phyloP scores from a whole-genome alignment of 1,140 invertebrate species.

The Adelges cooleyi region DNA sequence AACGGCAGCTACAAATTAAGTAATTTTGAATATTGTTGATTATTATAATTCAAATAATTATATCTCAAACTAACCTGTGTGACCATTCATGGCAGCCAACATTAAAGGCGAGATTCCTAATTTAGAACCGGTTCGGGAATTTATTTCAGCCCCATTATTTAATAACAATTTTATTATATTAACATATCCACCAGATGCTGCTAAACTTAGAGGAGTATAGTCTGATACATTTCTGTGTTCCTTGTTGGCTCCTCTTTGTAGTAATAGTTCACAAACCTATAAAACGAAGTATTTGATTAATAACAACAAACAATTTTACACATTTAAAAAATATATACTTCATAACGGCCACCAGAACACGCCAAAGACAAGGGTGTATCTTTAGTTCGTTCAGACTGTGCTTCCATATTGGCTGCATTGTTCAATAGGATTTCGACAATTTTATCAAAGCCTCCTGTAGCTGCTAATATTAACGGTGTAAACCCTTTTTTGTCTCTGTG shows the following conservation, averaged over 20 bases:
- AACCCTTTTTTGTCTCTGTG: conserved; percentile 99
- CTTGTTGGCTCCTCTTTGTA: conserved; percentile 84
- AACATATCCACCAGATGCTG: conserved; percentile 95
- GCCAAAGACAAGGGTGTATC: conserved; percentile 95
- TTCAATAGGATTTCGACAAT: conserved; percentile 86
- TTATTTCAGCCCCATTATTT: conserved; percentile 89
- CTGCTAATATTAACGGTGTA: conserved; percentile 91
- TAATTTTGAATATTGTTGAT: not conserved
- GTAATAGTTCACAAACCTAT: conserved; percentile 73
- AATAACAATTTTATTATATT: conserved; percentile 95
- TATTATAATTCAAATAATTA: not conserved
- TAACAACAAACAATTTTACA: conserved; percentile 6
- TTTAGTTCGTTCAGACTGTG: conserved; percentile 96
- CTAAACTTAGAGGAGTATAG: conserved; percentile 94
- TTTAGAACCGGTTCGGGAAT: conserved; percentile 93
- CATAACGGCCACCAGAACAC: conserved; percentile 92
- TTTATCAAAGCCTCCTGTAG: conserved; percentile 93
- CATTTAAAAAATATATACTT: conserved; percentile 41
- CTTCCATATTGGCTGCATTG: conserved; percentile 89
- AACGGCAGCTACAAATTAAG: conserved; percentile 53
- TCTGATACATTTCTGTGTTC: conserved; percentile 99
- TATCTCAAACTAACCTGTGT: conserved; percentile 52
- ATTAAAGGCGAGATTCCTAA: conserved; percentile 97
- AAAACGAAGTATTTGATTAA: not conserved
- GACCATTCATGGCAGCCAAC: conserved; percentile 99